These are phyloP conservation scores for Pegoplata infirma DNA, from an alignment of 2,888 invertebrate species.

Conservation along the genomic window DNA sequence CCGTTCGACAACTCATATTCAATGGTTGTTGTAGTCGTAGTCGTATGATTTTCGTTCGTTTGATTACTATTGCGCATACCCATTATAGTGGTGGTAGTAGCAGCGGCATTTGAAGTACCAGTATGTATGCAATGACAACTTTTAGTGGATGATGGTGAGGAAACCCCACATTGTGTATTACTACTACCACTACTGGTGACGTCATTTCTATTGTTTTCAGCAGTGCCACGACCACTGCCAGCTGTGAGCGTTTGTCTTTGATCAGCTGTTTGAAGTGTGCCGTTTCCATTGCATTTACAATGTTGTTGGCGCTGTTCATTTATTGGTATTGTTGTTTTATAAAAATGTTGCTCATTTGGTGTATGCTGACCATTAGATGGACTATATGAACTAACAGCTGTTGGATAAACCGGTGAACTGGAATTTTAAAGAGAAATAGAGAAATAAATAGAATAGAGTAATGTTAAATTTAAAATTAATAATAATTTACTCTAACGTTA, in stretches of 20 bases:
- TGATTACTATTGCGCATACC: conserved; percentile 62
- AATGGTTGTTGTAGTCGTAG: conserved; percentile 74
- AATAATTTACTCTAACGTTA: too few species aligned
- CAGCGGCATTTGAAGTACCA: conserved; percentile 34
- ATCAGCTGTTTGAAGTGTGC: conserved; percentile 54
- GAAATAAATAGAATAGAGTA: too few species aligned
- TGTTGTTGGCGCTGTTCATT: conserved; percentile 62
- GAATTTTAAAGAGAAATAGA: too few species aligned
- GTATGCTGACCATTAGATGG: conserved; percentile 73
- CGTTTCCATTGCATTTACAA: conserved; percentile 35
- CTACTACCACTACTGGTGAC: too few species aligned
- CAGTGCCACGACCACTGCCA: conserved; percentile 1
- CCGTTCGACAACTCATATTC: conserved; percentile 77
- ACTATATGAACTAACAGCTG: conserved; percentile 71
- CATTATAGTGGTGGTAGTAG: conserved; percentile 41
- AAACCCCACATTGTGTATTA: conserved; percentile 61
- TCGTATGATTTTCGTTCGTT: conserved; percentile 74
- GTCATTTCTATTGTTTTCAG: conserved; percentile 54
- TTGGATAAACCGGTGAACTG: conserved; percentile 74
- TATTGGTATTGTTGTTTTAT: conserved; percentile 63
- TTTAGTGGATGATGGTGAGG: conserved; percentile 60
- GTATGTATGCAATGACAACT: conserved; percentile 52
- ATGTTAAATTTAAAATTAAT: not conserved
- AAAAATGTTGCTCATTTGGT: conserved; percentile 67
- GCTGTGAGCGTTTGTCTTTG: conserved; percentile 37